Conservation (phyloP, 1,140 invertebrate species). For the Tetranychus cinnabarinus region DNA sequence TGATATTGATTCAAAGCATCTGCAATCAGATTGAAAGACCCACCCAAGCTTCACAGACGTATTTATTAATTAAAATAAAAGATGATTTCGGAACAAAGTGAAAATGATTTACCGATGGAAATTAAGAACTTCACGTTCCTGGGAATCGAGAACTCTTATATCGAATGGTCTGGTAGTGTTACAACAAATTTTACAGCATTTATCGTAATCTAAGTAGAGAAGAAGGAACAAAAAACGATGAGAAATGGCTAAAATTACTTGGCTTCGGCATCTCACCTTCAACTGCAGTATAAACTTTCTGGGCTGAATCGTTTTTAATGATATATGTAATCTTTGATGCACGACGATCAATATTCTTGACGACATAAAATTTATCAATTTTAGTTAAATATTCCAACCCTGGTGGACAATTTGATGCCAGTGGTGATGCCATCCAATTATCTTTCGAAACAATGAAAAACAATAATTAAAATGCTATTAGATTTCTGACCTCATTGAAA, state of each 20-base stretch:
- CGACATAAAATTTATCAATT: conserved; percentile 7
- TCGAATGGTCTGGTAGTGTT: conserved; percentile 47
- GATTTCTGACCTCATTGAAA: no score
- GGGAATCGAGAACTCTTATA: conserved; percentile 58
- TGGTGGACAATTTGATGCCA: background rate
- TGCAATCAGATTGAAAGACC: no score
- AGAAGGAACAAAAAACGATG: background rate
- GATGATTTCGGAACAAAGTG: no score
- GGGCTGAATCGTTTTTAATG: conserved; percentile 40
- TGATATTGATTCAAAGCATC: no score
- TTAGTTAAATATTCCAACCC: conserved; percentile 9
- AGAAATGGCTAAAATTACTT: no score
- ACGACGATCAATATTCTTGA: conserved; percentile 10
- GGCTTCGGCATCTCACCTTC: conserved; percentile 27
- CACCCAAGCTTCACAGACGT: no score
- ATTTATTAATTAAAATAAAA: no score
- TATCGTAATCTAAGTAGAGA: conserved; percentile 22
- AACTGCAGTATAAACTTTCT: conserved; percentile 56
- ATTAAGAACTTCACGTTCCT: conserved; percentile 50
- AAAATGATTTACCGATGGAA: conserved; percentile 13
- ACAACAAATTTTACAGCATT: conserved; percentile 47
- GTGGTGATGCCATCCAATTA: no score
- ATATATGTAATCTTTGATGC: conserved; percentile 62
- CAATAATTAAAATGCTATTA: no score
- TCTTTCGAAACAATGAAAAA: no score